Conservation (phyloP, 2,797 vertebrate species). For the Anomalospiza imberbis region DNA sequence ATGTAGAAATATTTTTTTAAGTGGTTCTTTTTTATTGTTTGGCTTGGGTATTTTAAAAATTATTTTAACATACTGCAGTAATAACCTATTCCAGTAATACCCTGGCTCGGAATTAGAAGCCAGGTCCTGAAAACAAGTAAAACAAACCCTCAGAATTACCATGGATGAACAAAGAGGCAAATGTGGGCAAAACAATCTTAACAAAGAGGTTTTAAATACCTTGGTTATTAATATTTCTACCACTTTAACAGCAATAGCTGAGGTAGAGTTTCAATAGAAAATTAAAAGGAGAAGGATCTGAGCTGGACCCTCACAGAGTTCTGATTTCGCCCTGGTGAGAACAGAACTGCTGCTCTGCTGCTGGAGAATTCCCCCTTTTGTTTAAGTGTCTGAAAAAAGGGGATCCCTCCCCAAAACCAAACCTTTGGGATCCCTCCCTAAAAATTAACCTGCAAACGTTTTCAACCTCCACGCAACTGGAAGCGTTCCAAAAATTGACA, state of each 20-base stretch:
- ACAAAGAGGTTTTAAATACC: background rate
- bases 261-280: background rate
- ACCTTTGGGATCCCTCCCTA: background rate
- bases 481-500: background rate
- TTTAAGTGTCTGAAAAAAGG: background rate
- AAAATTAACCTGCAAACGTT: background rate
- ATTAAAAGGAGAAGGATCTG: background rate
- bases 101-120: background rate
- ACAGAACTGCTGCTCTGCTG: background rate
- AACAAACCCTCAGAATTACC: constrained; percentile 1
- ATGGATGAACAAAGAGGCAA: background rate
- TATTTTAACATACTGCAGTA: background rate
- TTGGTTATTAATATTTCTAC: background rate
- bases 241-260: background rate
- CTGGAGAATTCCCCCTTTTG: background rate
- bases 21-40: background rate
- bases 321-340: background rate
- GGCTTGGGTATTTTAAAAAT: background rate
- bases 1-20: background rate
- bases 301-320: background rate
- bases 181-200: background rate
- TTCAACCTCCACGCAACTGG: background rate
- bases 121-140: background rate
- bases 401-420: background rate
- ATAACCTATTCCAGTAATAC: background rate